These are phyloP conservation scores for Pseudococcus longispinus DNA, from an alignment of 2,888 invertebrate genomes.

Conservation along the genomic window DNA sequence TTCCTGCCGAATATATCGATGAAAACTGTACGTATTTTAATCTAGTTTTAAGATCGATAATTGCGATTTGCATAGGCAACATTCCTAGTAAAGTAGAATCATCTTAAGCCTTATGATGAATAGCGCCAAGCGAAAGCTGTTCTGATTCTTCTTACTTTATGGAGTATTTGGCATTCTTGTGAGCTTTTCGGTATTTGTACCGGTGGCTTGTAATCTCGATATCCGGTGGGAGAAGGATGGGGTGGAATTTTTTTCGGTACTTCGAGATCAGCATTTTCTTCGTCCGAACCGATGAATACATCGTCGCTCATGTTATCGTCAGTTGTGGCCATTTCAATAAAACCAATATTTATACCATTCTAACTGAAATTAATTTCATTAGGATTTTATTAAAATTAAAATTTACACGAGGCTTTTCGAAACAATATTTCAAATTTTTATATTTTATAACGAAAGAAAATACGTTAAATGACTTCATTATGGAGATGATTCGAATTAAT, in stretches of 20 bases:
- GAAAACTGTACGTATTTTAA: background rate
- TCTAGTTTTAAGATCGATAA: background rate
- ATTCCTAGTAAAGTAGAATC: background rate
- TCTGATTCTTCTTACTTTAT: constrained; percentile 59
- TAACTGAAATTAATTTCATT: background rate
- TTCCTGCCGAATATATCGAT: background rate
- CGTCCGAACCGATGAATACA: constrained; percentile 75
- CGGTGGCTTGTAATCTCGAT: constrained; percentile 79
- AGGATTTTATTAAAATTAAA: background rate
- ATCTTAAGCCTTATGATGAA: background rate
- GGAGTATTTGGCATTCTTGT: constrained; percentile 59
- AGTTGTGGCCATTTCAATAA: constrained; percentile 64
- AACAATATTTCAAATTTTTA: background rate
- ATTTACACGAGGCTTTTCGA: background rate
- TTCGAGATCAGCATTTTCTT: constrained; percentile 60
- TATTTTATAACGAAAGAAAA: background rate
- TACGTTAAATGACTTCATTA: background rate
- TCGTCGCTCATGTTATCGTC: constrained; percentile 86
- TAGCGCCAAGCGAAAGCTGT: constrained; percentile 7
- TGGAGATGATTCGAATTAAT: background rate
- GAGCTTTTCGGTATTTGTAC: constrained; percentile 68
- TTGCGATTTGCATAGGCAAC: background rate
- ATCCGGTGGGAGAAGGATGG: constrained; percentile 70
- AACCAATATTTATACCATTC: background rate
- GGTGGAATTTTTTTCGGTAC: constrained; percentile 61